Base-by-base conservation (phyloP, 2,797 vertebrate species). In the Hoplostethus atlanticus region DNA sequence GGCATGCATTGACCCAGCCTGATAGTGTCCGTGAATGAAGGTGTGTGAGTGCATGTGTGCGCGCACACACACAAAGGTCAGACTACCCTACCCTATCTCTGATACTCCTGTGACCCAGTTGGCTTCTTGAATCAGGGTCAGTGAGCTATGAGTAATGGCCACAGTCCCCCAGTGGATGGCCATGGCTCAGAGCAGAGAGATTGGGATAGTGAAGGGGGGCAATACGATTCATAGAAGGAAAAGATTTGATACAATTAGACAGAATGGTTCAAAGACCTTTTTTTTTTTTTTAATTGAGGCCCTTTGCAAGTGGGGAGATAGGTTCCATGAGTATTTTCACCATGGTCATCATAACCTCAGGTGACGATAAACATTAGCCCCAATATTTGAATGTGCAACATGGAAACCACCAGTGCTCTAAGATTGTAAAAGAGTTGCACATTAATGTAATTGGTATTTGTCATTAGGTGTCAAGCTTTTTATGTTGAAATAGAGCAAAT, bases 91-190 rank as follows among this genome's bases (percentile, higher is more conserved):
- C 21, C 21, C 21, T 21, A 21, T 21, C 38, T 75, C 54, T 70
- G 66, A 73, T 84, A 69, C 62, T 76, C 28, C 17, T 15, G 36
- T 84, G 70, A 82, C 77, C 77, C 64, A 57, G 25, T 67, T 67
- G 79, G 16, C 67, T 42, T 63, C 30, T 71, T 67, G 60, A 83
- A 75, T 83, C 63, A 81, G 70, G 83, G 54, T 64, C 67, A 77
- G 28, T 59, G 42, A 78, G 61, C 50, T 65, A 5, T 15, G 59
- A 46, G 73, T 44, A 44, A 71, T 62, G 73, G 69, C 47, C 34
- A 52, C 31, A 44, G 51, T 56, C 54, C 47, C 76, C 30, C 47
- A 30, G 60, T 48, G 30, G 70, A 68, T 72, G 63, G 68, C 53
- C 10, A 8, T 9, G 47, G 25, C 36, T 69, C 6, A 54, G 10